These are phyloP conservation scores for Strongylocentrotus purpuratus DNA, from an alignment of 35 echinoderm and acorn worm species.

Conservation along the genomic window DNA sequence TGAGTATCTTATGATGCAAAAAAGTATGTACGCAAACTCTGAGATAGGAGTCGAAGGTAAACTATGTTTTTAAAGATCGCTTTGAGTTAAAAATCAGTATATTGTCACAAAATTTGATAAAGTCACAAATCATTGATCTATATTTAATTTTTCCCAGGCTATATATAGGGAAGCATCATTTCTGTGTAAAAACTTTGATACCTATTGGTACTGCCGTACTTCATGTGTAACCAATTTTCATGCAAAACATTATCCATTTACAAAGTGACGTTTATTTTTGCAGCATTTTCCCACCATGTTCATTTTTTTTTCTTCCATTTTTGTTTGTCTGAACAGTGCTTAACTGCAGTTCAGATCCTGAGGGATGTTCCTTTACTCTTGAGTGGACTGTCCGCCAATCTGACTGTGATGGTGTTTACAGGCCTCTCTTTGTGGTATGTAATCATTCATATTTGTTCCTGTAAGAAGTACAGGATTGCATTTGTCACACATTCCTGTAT, in stretches of 20 bases:
- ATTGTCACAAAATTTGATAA: no score
- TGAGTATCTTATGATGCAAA: background rate
- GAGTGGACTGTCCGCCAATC: background rate
- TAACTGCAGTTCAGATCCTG: background rate
- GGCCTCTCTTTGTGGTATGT: background rate
- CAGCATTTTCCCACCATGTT: no score
- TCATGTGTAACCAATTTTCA: no score
- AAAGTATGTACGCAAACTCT: conserved; percentile 17
- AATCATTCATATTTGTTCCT: background rate
- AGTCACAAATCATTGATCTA: no score
- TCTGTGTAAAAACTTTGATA: no score
- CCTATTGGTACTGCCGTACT: no score
- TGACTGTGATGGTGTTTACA: background rate
- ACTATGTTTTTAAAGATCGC: background rate
- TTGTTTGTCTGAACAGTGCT: background rate
- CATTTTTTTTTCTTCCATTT: background rate
- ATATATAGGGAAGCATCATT: no score
- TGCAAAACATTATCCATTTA: no score
- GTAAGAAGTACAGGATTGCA: background rate
- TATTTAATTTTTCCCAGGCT: no score
- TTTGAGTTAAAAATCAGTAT: no score
- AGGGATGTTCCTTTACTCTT: background rate
- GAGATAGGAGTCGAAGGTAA: background rate
- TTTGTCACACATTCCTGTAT: background rate
- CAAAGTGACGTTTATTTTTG: no score